phyloP scores from a whole-genome alignment of 2,888 invertebrate genomes.

The Phyto melanocephala region DNA sequence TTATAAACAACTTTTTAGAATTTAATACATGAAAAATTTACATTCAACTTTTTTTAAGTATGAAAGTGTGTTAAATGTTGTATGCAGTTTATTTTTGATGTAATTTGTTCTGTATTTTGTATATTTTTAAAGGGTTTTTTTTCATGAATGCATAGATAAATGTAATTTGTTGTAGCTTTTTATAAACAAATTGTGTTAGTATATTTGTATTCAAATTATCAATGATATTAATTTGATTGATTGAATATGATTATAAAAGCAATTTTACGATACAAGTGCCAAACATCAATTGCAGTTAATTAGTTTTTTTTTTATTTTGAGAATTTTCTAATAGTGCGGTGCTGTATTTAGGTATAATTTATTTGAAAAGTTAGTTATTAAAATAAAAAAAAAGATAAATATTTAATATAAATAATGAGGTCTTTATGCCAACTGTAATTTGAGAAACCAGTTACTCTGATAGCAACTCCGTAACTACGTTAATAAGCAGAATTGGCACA shows the following conservation, averaged over 20 bases:
- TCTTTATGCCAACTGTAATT: too few relatives aligned
- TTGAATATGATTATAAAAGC: constrained; percentile 37
- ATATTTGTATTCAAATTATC: background rate
- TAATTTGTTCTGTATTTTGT: too few relatives aligned
- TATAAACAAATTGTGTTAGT: constrained; percentile 20
- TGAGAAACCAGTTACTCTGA: too few relatives aligned
- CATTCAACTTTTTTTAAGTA: background rate
- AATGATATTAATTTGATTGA: constrained; percentile 3
- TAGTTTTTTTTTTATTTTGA: background rate
- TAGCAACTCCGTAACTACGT: too few relatives aligned
- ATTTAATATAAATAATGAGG: constrained; percentile 30
- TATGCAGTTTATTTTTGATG: background rate
- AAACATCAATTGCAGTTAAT: constrained; percentile 2
- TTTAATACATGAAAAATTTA: too few relatives aligned
- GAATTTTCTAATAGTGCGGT: constrained; percentile 53
- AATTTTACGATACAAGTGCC: constrained; percentile 42
- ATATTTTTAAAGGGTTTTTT: too few relatives aligned
- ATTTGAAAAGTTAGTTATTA: constrained; percentile 6
- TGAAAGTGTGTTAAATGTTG: background rate
- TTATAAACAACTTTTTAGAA: too few relatives aligned
- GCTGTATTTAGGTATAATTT: constrained; percentile 23
- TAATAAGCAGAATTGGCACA: too few relatives aligned
- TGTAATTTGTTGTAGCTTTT: background rate
- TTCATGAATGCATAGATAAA: too few relatives aligned
- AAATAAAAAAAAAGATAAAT: constrained; percentile 11